Conservation (phyloP, 2,888 invertebrate species). For the Drosophila nr. perissopoda region DNA sequence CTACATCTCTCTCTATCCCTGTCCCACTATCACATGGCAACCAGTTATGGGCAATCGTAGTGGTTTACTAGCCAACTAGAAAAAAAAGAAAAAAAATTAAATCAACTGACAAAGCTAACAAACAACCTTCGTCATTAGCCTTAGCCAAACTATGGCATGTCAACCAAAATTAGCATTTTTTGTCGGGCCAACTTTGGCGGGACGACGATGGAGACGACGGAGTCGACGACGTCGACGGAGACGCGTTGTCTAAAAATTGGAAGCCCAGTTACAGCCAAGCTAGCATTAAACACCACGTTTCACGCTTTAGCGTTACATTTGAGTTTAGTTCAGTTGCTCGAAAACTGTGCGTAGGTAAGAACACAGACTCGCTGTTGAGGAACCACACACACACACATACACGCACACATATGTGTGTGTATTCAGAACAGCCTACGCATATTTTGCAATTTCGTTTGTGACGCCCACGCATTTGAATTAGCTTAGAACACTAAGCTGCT, state of each 20-base stretch:
- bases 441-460: conserved; percentile 81
- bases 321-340: conserved; percentile 49
- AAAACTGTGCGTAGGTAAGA: conserved; percentile 77
- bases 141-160: conserved; percentile 82
- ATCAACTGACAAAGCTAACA: conserved; percentile 79
- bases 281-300: conserved; percentile 13
- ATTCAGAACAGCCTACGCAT: conserved; percentile 68
- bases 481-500: conserved; percentile 62
- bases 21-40: conserved; percentile 49
- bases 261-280: conserved; percentile 10
- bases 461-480: conserved; percentile 76
- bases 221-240: conserved; percentile 33
- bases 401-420: neutral
- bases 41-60: conserved; percentile 60
- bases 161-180: conserved; percentile 81
- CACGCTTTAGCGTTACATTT: conserved; percentile 10
- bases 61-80: conserved; percentile 41
- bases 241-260: conserved; percentile 58
- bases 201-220: conserved; percentile 15
- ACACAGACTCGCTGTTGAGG: conserved; percentile 21
- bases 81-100: conserved; percentile 44
- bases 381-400: neutral
- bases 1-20: neutral
- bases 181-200: conserved; percentile 49
- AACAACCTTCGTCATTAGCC: conserved; percentile 82